Evolutionary conservation across 2,888 invertebrate genomes (phyloP), one percentile per base, ranked within the genome.

Genomic region (Spisula solida): DNA sequence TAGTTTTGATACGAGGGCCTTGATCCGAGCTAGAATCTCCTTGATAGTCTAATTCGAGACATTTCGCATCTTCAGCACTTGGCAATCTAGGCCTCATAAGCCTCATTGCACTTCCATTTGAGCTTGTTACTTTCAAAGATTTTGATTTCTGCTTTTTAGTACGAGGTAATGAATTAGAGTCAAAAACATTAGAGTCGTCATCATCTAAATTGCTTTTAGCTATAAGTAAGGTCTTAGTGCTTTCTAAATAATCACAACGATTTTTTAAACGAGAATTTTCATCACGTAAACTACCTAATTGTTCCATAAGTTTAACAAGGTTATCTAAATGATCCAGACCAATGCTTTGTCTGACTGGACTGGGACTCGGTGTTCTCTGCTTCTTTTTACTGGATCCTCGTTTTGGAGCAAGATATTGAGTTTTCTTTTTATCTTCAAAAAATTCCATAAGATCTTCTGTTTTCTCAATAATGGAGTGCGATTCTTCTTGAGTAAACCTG

Each of bases 291-390:
- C 97, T 97, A 10, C 98, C 97, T 92, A 98, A 97, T 95, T 98
- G 98, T 95, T 98, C 98, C 96, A 98, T 97, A 55, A 98, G 96
- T 90, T 97, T 97, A 94, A 98, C 97, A 12, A 98, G 97, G 94
- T 98, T 98, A 93, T 98, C 98, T 82, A 98, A 96, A 95, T 98
- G 98, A 94, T 98, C 98, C 91, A 98, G 97, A 4, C 97, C 97
- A 70, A 95, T 93, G 85, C 95, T 95, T 86, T 95, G 93, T 89
- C 95, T 87, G 75, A 94, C 82, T 82, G 92, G 89, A 88, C 94
- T 94, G n/a, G 94, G 94, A 91, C 94, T 94, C 34, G 95, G 94
- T 82, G 94, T 93, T 80, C 94, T 88, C 41, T 81, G 92, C 90
- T 93, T 95, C 89, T 93, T 95, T 89, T 89, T 86, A 85, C 91